Percentiles rank a stretch among this genome's conserved stretches.
phyloP scores from a whole-genome alignment of 1,140 invertebrate genomes.

The Callitettix versicolor region DNA sequence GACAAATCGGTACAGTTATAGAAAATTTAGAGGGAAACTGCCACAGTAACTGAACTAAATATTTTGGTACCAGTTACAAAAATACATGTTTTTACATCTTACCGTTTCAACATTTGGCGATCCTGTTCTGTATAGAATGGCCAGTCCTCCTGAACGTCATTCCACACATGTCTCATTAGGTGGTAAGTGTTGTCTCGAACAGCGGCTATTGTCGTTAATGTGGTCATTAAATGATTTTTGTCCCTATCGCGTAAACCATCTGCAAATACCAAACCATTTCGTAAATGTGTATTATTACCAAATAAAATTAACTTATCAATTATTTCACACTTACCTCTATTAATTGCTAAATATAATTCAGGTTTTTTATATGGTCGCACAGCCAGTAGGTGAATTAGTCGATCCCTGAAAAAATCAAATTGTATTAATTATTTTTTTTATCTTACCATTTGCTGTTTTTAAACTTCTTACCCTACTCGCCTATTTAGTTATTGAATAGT shows the following conservation, averaged over 20 bases:
- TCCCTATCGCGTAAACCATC: slow-evolving; percentile 82
- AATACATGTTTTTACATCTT: slow-evolving; percentile 16
- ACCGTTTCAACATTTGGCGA: slow-evolving; percentile 72
- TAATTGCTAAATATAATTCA: slow-evolving; percentile 69
- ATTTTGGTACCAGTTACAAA: no score
- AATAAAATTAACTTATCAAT: no score
- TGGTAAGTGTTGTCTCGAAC: slow-evolving; percentile 82
- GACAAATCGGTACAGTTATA: no score
- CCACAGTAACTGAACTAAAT: no score
- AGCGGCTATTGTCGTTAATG: slow-evolving; percentile 62
- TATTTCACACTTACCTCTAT: no score
- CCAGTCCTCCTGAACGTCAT: slow-evolving; percentile 89
- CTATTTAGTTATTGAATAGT: no score
- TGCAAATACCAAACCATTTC: slow-evolving; percentile 34
- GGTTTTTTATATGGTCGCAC: slow-evolving; percentile 86
- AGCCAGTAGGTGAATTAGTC: slow-evolving; percentile 85
- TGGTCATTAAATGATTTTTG: slow-evolving; percentile 51
- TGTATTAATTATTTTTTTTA: no score
- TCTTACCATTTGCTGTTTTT: no score
- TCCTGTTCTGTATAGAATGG: slow-evolving; percentile 85
- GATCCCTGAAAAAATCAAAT: slow-evolving; percentile 54
- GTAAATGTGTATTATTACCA: no score
- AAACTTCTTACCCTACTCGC: no score
- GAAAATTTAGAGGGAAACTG: no score
- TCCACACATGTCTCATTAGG: slow-evolving; percentile 74